A percentile compares a stretch with the other conserved stretches of the same genome.
Conservation (phyloP, 1,140 invertebrate genomes). For the Dinoponera quadriceps region DNA sequence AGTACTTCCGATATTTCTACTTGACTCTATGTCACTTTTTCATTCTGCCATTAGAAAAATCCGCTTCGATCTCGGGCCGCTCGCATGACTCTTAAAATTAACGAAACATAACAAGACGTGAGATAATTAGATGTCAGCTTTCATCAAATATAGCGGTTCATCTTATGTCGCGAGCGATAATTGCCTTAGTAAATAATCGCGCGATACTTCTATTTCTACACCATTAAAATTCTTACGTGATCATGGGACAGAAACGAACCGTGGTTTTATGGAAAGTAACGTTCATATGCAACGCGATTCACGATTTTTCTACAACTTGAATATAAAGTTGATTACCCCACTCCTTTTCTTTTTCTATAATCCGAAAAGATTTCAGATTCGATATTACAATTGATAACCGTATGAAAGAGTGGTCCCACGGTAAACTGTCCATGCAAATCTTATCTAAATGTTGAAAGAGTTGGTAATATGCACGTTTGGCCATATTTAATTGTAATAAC, state of each 20-base stretch:
- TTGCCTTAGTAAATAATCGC: slow-evolving; percentile 36
- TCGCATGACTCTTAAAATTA: slow-evolving; percentile 54
- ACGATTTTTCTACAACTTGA: neutral
- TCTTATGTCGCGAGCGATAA: slow-evolving; percentile 26
- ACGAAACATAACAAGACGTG: slow-evolving; percentile 29
- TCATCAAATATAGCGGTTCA: slow-evolving; percentile 29
- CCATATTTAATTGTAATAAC: slow-evolving; percentile 70
- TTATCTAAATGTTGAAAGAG: slow-evolving; percentile 22
- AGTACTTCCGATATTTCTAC: slow-evolving; percentile 18
- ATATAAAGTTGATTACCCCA: neutral
- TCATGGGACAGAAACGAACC: slow-evolving; percentile 24
- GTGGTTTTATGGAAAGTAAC: slow-evolving; percentile 25
- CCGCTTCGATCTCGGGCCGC: neutral
- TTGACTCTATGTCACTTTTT: slow-evolving; percentile 10
- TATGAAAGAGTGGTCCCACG: slow-evolving; percentile 1
- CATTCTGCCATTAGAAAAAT: slow-evolving; percentile 29
- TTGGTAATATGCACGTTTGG: slow-evolving; percentile 59
- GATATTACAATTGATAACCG: slow-evolving; percentile 2
- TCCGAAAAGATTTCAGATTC: neutral
- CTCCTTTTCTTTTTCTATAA: neutral
- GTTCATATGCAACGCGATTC: neutral
- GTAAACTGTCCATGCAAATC: slow-evolving; percentile 23
- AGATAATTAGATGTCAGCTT: slow-evolving; percentile 50
- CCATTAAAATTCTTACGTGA: slow-evolving; percentile 41
- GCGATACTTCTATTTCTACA: slow-evolving; percentile 31